Evolutionary conservation across 2,888 invertebrate species (phyloP).

Genomic region (Drosophila borborema): DNA sequence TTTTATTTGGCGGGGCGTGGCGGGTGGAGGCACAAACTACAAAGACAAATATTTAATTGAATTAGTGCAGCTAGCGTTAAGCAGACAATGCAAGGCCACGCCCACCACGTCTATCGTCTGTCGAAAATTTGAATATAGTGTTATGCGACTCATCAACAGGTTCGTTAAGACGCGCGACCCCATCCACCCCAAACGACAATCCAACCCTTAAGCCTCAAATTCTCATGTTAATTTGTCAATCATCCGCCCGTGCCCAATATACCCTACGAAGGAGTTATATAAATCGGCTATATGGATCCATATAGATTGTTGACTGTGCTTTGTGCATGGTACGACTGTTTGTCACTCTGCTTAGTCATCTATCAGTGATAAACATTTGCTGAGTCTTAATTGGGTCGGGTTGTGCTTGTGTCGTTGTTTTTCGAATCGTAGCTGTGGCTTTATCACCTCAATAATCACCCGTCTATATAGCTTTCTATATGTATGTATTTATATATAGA

Average conservation of each 20-base stretch:
- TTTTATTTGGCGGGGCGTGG: conserved; percentile 19
- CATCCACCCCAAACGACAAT: conserved; percentile 7
- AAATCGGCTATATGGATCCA: background rate
- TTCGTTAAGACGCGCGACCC: conserved; percentile 63
- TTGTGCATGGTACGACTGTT: background rate
- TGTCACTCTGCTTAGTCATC: background rate
- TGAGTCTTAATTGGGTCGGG: conserved; percentile 1
- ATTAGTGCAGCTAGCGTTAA: conserved; percentile 78
- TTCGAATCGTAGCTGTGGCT: background rate
- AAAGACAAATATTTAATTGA: conserved; percentile 81
- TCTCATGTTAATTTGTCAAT: conserved; percentile 75
- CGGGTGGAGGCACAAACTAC: conserved; percentile 57
- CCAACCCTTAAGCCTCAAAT: conserved; percentile 41
- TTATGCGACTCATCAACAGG: conserved; percentile 73
- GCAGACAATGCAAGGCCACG: conserved; percentile 66
- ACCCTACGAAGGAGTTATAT: background rate
- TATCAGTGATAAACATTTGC: conserved; percentile 2
- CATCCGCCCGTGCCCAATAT: background rate
- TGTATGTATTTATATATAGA: background rate
- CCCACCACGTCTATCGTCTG: conserved; percentile 21
- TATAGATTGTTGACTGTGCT: background rate
- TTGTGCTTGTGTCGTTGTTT: background rate
- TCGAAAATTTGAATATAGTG: conserved; percentile 67
- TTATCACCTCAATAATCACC: background rate
- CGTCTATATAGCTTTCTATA: background rate